These are phyloP conservation scores for Cheirogaleus medius DNA, from an alignment of 2,113 vertebrate genomes.

Conservation along the genomic window DNA sequence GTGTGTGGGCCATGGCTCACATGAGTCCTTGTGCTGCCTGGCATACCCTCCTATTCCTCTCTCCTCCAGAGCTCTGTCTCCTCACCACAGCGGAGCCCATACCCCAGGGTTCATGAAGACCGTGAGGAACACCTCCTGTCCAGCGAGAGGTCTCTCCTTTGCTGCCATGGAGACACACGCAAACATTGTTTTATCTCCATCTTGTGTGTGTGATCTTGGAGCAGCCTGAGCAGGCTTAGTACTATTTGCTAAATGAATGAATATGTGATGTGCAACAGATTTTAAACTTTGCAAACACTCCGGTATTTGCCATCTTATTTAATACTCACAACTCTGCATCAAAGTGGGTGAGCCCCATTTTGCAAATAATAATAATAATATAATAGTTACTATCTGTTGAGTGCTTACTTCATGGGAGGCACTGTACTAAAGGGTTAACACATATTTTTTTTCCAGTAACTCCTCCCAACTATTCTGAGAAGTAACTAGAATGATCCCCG, in stretches of 20 bases:
- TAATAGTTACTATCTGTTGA: neutral
- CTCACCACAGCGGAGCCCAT: fast-evolving
- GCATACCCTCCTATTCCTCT: neutral
- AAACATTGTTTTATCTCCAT: too few relatives aligned
- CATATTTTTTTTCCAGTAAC: neutral
- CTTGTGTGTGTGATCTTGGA: neutral
- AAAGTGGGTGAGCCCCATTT: neutral
- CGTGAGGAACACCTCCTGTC: too few relatives aligned
- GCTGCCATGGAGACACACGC: neutral
- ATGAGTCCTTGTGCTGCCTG: neutral
- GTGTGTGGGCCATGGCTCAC: neutral
- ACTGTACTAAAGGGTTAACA: neutral
- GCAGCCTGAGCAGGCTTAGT: neutral
- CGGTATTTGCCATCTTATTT: neutral
- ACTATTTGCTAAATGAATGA: neutral
- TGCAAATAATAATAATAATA: neutral
- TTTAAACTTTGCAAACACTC: neutral
- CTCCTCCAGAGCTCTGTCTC: neutral
- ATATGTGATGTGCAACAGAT: neutral
- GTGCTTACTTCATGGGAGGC: neutral
- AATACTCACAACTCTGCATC: neutral
- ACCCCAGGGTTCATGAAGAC: fast-evolving
- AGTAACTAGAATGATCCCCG: neutral
- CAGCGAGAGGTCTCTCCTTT: neutral
- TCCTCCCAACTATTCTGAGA: neutral